Evolutionary conservation across 2,797 vertebrate species (phyloP).

Genomic region (Scyliorhinus canicula): DNA sequence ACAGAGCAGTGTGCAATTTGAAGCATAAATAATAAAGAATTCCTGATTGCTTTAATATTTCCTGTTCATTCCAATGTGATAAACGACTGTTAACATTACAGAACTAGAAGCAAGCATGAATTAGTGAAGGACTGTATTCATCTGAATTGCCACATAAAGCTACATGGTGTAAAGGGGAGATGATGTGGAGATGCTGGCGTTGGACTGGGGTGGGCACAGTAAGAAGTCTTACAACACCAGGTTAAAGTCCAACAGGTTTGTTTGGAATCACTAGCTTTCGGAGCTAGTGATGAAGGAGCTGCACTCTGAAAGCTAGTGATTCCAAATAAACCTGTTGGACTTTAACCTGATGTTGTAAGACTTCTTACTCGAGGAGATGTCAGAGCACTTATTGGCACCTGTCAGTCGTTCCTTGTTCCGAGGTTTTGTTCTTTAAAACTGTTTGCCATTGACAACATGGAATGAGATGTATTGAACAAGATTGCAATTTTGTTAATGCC

Average conservation of each 20-base stretch:
- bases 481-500: not conserved
- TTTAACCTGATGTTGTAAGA: no score
- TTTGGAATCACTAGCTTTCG: no score
- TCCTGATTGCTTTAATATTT: not conserved
- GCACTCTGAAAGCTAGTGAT: no score
- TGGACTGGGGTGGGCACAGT: no score
- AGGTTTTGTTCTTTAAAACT: not conserved
- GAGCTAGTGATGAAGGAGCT: no score
- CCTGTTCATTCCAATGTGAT: not conserved
- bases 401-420: not conserved
- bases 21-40: not conserved
- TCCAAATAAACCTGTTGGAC: no score
- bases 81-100: not conserved
- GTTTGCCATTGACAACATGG: not conserved
- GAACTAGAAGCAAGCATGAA: not conserved
- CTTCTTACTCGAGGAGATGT: no score
- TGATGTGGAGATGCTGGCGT: no score
- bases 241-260: no score
- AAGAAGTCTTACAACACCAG: no score
- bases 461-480: not conserved
- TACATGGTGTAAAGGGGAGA: not conserved
- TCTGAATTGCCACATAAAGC: slow-evolving; percentile 13
- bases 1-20: not conserved
- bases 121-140: slow-evolving; percentile 20
- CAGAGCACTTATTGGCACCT: not conserved